Conservation (phyloP, 1,140 invertebrate species). For the Acarapis woodi region DNA sequence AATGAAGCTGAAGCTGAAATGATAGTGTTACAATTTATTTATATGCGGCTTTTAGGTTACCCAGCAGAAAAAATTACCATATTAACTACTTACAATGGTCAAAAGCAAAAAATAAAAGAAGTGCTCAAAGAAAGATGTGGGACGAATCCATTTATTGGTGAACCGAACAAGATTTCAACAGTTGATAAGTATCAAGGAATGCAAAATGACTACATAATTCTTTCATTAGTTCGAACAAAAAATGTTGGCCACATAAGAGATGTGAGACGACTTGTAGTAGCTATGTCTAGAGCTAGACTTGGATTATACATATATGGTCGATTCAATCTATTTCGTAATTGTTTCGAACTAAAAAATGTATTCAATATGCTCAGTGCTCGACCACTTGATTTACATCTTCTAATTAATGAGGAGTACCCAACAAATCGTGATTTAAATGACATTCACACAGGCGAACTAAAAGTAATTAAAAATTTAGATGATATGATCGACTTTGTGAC, state of each 20-base stretch:
- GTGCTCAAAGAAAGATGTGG: conserved; percentile 80
- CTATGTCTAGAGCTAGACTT: conserved; percentile 86
- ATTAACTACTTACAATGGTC: conserved; percentile 97
- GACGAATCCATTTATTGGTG: conserved; percentile 80
- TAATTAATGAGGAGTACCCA: conserved; percentile 46
- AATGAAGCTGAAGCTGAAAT: conserved; percentile 98
- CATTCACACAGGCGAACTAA: neutral
- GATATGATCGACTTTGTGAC: conserved; percentile 78
- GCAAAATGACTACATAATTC: conserved; percentile 90
- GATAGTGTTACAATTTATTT: conserved; percentile 90
- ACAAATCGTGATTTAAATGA: conserved; percentile 16
- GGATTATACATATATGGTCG: conserved; percentile 88
- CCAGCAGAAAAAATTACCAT: conserved; percentile 93
- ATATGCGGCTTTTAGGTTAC: conserved; percentile 89
- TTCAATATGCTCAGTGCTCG: conserved; percentile 46
- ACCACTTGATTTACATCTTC: conserved; percentile 40
- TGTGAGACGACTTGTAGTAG: conserved; percentile 79
- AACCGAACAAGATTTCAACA: conserved; percentile 63
- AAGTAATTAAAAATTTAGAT: conserved; percentile 34
- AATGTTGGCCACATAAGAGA: conserved; percentile 89
- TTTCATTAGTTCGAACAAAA: conserved; percentile 80
- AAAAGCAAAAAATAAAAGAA: conserved; percentile 87
- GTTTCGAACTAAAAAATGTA: conserved; percentile 76
- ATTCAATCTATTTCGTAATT: conserved; percentile 70
- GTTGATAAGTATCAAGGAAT: conserved; percentile 99